A percentile compares a stretch with the other conserved stretches of the same genome.
phyloP scores from a whole-genome alignment of 2,888 invertebrate genomes.

The Thera obeliscata region DNA sequence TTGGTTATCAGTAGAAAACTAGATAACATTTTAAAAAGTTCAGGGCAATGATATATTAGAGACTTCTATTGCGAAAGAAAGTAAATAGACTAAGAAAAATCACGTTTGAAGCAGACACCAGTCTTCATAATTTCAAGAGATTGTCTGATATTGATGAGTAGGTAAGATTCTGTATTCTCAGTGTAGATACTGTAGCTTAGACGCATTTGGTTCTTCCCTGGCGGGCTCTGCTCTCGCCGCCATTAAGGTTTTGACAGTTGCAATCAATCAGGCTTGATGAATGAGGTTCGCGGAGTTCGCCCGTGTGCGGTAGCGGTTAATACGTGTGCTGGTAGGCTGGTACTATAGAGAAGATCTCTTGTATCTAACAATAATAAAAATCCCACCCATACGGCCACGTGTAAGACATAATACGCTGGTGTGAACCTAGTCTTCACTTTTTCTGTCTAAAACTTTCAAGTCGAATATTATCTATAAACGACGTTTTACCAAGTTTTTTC shows the following conservation, averaged over 20 bases:
- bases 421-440: no score
- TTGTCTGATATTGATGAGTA: background rate
- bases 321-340: constrained; percentile 2
- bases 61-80: background rate
- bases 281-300: constrained; percentile 68
- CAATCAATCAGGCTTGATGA: constrained; percentile 82
- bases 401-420: no score
- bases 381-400: constrained; percentile 32
- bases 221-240: constrained; percentile 70
- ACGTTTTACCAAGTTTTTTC: no score
- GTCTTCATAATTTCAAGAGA: background rate
- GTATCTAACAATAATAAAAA: constrained; percentile 31
- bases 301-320: constrained; percentile 65
- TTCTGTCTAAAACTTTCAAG: no score
- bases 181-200: constrained; percentile 9
- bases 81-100: background rate
- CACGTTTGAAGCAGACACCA: background rate
- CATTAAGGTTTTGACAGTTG: constrained; percentile 82
- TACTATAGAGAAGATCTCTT: constrained; percentile 25
- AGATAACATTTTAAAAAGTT: no score
- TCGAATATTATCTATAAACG: no score
- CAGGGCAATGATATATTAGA: no score
- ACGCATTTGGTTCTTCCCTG: constrained; percentile 57
- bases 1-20: no score
- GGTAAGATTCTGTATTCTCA: background rate